Evolutionary conservation across 2,888 invertebrate species (phyloP).

Genomic region (Selenia dentaria): DNA sequence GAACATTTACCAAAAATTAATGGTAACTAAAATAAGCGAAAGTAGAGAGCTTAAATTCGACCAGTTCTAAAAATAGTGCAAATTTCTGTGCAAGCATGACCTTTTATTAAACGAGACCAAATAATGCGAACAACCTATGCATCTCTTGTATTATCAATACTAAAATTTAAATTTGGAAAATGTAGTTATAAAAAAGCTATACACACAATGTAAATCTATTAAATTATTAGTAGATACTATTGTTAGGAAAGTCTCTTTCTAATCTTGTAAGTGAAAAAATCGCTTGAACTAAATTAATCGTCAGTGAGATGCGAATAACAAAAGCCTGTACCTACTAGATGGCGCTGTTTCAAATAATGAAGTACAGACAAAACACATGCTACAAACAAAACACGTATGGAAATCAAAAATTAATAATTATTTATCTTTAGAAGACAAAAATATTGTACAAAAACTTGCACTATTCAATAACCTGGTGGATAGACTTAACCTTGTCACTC

Average conservation of each 20-base stretch:
- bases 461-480: neutral
- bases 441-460: slow-evolving; percentile 3
- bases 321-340: too few relatives aligned
- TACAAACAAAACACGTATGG: too few relatives aligned
- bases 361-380: neutral
- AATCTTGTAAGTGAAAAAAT: neutral
- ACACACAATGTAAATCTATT: slow-evolving; percentile 14
- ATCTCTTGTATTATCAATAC: neutral
- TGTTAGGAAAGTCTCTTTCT: neutral
- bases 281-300: neutral
- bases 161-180: too few relatives aligned
- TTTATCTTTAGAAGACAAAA: too few relatives aligned
- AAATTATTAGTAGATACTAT: slow-evolving; percentile 15
- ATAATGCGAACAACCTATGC: neutral
- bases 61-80: slow-evolving; percentile 3
- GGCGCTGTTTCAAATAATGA: neutral
- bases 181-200: neutral
- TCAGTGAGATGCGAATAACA: too few relatives aligned
- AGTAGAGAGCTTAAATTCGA: slow-evolving; percentile 41
- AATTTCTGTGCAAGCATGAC: slow-evolving; percentile 7
- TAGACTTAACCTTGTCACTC: neutral
- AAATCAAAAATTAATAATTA: too few relatives aligned
- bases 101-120: too few relatives aligned
- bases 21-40: slow-evolving; percentile 63
- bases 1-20: slow-evolving; percentile 34